Percentiles rank a stretch among this genome's conserved stretches.
Evolutionary conservation across 2,888 invertebrate species (phyloP).

Genomic region (Antheraea assamensis): DNA sequence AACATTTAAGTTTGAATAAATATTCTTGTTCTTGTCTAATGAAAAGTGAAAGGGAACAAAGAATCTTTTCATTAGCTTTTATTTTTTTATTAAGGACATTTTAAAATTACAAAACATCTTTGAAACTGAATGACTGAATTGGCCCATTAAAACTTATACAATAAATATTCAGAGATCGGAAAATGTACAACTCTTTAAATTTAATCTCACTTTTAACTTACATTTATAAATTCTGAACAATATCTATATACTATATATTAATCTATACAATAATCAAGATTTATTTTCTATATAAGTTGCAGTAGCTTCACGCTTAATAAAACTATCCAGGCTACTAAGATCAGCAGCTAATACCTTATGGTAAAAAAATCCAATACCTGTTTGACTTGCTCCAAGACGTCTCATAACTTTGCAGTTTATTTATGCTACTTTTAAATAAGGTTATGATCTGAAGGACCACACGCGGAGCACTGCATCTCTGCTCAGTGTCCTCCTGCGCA

Average conservation of each 20-base stretch:
- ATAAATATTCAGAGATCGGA: too few species aligned
- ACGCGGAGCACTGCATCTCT: constrained; percentile 15
- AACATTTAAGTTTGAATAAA: too few species aligned
- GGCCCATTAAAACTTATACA: too few species aligned
- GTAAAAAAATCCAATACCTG: not conserved
- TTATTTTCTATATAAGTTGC: not conserved
- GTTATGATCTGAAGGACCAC: constrained; percentile 33
- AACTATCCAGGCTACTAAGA: not conserved
- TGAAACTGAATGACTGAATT: too few species aligned
- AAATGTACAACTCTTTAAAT: too few species aligned
- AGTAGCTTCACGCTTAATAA: not conserved
- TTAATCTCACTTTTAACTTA: too few species aligned
- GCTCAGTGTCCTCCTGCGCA: constrained; percentile 53
- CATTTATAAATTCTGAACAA: too few species aligned
- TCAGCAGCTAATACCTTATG: not conserved
- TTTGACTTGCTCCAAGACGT: not conserved
- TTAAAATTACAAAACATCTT: too few species aligned
- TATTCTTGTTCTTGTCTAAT: too few species aligned
- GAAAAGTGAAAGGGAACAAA: too few species aligned
- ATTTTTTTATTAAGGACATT: too few species aligned
- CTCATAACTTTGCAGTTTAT: constrained; percentile 1
- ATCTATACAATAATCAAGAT: not conserved
- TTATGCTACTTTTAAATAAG: constrained; percentile 10
- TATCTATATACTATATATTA: not conserved
- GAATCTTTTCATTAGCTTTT: too few species aligned